phyloP scores from a whole-genome alignment of 1,140 invertebrate species.

The Phymorhynchus buccinoides region DNA sequence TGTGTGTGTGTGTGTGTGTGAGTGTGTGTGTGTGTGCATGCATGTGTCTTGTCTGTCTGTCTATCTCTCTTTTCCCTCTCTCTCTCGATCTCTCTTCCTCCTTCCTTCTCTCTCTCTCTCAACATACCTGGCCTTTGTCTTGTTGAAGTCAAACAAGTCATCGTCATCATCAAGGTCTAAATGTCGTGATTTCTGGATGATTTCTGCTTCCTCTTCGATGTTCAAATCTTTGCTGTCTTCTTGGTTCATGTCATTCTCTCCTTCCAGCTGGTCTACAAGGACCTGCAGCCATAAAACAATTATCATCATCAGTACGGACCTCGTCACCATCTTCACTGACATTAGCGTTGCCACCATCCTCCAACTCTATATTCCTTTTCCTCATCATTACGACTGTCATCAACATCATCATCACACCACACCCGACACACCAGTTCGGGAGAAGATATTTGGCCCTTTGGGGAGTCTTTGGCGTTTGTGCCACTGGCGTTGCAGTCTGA shows the following conservation, averaged over 20 bases:
- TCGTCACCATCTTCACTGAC: too few relatives aligned
- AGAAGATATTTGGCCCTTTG: too few relatives aligned
- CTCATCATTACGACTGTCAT: too few relatives aligned
- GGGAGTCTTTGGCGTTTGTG: too few relatives aligned
- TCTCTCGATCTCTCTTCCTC: too few relatives aligned
- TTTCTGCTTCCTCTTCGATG: slow-evolving; percentile 34
- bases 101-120: slow-evolving; percentile 9
- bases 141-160: slow-evolving; percentile 14
- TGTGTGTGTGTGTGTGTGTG: not conserved
- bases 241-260: not conserved
- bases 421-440: too few relatives aligned
- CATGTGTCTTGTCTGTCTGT: not conserved
- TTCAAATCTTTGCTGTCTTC: slow-evolving; percentile 10
- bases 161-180: slow-evolving; percentile 41
- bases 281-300: too few relatives aligned
- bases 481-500: too few relatives aligned
- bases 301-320: too few relatives aligned
- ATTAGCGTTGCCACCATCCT: too few relatives aligned
- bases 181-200: slow-evolving; percentile 38
- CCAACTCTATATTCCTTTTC: too few relatives aligned
- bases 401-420: too few relatives aligned
- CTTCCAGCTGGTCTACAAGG: slow-evolving; percentile 31
- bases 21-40: not conserved
- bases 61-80: not conserved
- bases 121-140: not conserved